These are phyloP conservation scores for Sebastes matsubarae DNA, from an alignment of 2,797 vertebrate genomes.

Conservation along the genomic window DNA sequence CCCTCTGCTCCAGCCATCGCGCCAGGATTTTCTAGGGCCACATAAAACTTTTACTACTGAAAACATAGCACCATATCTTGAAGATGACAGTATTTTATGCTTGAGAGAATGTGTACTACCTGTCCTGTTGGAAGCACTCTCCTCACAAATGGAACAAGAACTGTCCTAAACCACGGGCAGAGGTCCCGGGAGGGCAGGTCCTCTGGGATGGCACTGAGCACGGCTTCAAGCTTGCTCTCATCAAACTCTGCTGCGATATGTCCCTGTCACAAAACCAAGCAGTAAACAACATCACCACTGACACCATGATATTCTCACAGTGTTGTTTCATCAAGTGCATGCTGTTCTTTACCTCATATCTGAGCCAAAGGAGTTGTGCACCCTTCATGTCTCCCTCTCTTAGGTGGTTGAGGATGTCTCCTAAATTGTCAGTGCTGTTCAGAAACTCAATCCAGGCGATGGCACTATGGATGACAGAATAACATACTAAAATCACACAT, in stretches of 20 bases:
- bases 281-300: background rate
- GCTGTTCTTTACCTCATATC: slow-evolving; percentile 85
- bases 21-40: slow-evolving; percentile 87
- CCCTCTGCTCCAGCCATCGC: slow-evolving; percentile 92
- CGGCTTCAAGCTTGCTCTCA: slow-evolving; percentile 83
- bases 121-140: slow-evolving; percentile 88
- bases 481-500: background rate
- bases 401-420: slow-evolving; percentile 85
- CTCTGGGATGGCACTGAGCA: slow-evolving; percentile 86
- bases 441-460: slow-evolving; percentile 95
- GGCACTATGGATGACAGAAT: slow-evolving; percentile 78
- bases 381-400: slow-evolving; percentile 86
- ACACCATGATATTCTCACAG: background rate
- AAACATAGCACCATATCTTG: background rate
- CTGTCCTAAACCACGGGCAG: slow-evolving; percentile 90
- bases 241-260: slow-evolving; percentile 88
- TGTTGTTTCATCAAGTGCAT: background rate
- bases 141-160: slow-evolving; percentile 91
- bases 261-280: slow-evolving; percentile 77
- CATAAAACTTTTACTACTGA: background rate
- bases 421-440: slow-evolving; percentile 87
- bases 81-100: background rate
- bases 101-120: slow-evolving; percentile 71
- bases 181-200: slow-evolving; percentile 85
- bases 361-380: slow-evolving; percentile 94